Conservation (phyloP, 2,888 invertebrate genomes). For the Cordilura impudica region DNA sequence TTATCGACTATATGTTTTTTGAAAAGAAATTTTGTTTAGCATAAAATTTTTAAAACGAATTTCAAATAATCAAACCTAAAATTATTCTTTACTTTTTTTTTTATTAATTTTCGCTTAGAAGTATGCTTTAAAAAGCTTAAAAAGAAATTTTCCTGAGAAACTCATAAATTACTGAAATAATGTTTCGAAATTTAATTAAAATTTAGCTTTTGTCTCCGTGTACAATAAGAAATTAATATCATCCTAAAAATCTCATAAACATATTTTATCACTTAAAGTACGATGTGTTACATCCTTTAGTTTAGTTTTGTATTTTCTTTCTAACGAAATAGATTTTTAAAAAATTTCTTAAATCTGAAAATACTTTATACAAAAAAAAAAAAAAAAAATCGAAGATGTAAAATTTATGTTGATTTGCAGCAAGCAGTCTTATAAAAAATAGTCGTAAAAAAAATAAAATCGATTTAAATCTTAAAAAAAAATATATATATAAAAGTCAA, state of each 20-base stretch:
- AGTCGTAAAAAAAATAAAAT: slow-evolving; percentile 13
- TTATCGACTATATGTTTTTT: slow-evolving; percentile 13
- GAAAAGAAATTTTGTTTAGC: slow-evolving; percentile 40
- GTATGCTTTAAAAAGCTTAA: slow-evolving; percentile 33
- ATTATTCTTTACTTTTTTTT: slow-evolving; percentile 50
- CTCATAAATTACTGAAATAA: neutral
- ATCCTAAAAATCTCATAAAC: neutral
- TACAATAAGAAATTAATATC: too few relatives aligned
- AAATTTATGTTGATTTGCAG: slow-evolving; percentile 11
- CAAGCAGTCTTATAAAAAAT: slow-evolving; percentile 20
- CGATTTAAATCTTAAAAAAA: slow-evolving; percentile 30
- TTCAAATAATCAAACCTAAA: slow-evolving; percentile 25
- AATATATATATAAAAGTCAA: slow-evolving; percentile 5
- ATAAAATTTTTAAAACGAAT: slow-evolving; percentile 48
- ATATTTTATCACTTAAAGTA: neutral
- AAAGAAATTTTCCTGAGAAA: neutral
- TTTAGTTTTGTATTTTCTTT: slow-evolving; percentile 3
- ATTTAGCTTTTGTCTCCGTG: neutral
- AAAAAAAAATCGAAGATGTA: neutral
- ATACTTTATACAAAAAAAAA: slow-evolving; percentile 3
- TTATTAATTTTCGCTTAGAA: slow-evolving; percentile 24
- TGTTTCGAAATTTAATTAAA: neutral
- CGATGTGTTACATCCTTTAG: neutral
- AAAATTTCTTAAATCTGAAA: slow-evolving; percentile 1
- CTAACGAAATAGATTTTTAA: slow-evolving; percentile 14